Evolutionary conservation across 2,113 vertebrate species (phyloP).

Genomic region (Eurypyga helias): DNA sequence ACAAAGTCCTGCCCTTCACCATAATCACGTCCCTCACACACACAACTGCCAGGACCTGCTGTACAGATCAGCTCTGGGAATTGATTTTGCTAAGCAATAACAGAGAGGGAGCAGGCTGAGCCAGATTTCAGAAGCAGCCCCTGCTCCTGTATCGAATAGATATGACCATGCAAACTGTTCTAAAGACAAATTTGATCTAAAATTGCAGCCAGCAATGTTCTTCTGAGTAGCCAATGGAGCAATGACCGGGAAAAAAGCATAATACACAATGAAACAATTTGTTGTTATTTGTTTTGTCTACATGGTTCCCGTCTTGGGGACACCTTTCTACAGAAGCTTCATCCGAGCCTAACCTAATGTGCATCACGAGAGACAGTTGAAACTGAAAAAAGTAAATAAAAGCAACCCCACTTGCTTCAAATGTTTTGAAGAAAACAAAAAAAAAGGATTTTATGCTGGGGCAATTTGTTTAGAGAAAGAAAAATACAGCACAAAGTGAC

Average conservation of each 20-base stretch:
- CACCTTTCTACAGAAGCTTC: neutral
- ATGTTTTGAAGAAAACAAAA: neutral
- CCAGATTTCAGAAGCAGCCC: neutral
- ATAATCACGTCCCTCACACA: rapidly evolving
- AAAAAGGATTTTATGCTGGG: neutral
- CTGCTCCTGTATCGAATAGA: neutral
- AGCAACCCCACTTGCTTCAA: neutral
- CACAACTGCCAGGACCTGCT: neutral
- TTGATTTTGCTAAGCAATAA: neutral
- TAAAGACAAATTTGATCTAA: neutral
- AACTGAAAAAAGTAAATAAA: neutral
- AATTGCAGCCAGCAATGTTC: neutral
- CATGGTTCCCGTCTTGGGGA: neutral
- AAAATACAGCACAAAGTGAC: neutral
- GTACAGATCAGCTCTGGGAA: neutral
- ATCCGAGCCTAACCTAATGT: neutral
- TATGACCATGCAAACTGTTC: neutral
- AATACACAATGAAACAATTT: neutral
- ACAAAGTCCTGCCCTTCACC: neutral
- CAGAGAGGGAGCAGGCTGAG: neutral
- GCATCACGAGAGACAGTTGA: neutral
- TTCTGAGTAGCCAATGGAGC: neutral
- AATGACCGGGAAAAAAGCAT: neutral
- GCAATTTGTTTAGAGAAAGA: neutral
- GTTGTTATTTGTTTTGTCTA: neutral